Conservation (phyloP, 2,797 vertebrate species). For the Liparis tanakae region DNA sequence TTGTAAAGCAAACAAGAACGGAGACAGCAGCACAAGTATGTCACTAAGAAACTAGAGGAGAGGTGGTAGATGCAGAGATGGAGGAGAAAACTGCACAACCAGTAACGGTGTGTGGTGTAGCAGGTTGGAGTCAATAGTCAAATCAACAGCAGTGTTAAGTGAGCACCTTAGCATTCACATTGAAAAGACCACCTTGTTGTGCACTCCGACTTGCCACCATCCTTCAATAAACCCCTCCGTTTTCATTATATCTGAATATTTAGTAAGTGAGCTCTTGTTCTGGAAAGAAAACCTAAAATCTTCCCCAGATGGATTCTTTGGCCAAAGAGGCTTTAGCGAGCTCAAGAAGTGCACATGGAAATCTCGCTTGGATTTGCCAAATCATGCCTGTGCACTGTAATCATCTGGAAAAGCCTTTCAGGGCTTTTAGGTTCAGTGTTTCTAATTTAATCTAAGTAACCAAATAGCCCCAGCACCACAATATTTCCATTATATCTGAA, state of each 20-base stretch:
- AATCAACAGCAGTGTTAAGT: background rate
- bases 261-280: slow-evolving; percentile 37
- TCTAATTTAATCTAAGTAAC: slow-evolving; percentile 37
- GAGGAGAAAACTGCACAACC: background rate
- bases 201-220: slow-evolving; percentile 7
- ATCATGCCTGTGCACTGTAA: slow-evolving; percentile 37
- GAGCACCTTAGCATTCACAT: background rate
- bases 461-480: background rate
- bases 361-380: slow-evolving; percentile 47
- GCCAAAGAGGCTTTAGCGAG: slow-evolving; percentile 28
- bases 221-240: slow-evolving; percentile 30
- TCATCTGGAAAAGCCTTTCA: slow-evolving; percentile 44
- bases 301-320: slow-evolving; percentile 30
- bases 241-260: slow-evolving; percentile 46
- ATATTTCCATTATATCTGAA: background rate
- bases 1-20: background rate
- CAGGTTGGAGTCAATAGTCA: slow-evolving; percentile 3
- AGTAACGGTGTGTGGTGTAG: background rate
- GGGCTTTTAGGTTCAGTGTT: slow-evolving; percentile 27
- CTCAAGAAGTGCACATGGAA: slow-evolving; percentile 39
- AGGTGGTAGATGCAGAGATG: background rate
- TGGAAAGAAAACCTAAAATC: slow-evolving; percentile 42
- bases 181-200: slow-evolving; percentile 18
- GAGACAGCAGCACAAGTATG: background rate
- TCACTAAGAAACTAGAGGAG: background rate